Base-by-base conservation (phyloP, 2,888 invertebrate species). In the Troides helena region DNA sequence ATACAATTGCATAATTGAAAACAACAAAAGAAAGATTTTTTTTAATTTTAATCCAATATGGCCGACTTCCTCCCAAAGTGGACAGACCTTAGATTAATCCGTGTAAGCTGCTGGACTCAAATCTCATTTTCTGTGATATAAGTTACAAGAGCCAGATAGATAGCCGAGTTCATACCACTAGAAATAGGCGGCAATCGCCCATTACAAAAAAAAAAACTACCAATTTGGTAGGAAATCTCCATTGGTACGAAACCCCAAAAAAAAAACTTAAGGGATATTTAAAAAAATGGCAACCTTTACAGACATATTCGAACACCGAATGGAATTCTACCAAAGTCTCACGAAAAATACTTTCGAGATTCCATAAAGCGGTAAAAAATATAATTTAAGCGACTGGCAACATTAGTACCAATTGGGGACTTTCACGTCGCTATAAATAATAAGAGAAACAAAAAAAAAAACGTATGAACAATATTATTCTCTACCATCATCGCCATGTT, bases 261-360 rank as follows among this genome's bases (percentile, higher is more conserved):
- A 70, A n/a, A 66, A 74, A 75, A 80, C 74, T 76, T 80, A 78
- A 74, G 76, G 76, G 77, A 76, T 79, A 80, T 78, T 73, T 74
- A 72, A 73, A 71, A 60, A 73, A 73, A 77, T 77, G 76, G 77
- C 77, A 74, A 75, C 73, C 73, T 72, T 62, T 30, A 66, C 50
- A 59, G 57, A 69, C 66, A 69, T 74, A 68, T 65, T 65, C 64
- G 56, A 63, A 59, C n/a, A 36, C 25, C 58, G 65, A 65, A 62
- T 72, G 74, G 76, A 76, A 79, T 68, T 78, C 78, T 71, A 74
- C 69, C 74, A 74, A 79, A 78, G 76, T 76, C 73, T 77, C 73
- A 73, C 71, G 68, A 76, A 71, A 68, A 79, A 78, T 78, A 80
- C 75, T 74, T 76, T 69, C 69, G 76, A 77, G 79, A 80, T 78